Evolutionary conservation across 2,797 vertebrate species (phyloP), one percentile per base, ranked within the genome.

Genomic region (Tolypeutes matacus): DNA sequence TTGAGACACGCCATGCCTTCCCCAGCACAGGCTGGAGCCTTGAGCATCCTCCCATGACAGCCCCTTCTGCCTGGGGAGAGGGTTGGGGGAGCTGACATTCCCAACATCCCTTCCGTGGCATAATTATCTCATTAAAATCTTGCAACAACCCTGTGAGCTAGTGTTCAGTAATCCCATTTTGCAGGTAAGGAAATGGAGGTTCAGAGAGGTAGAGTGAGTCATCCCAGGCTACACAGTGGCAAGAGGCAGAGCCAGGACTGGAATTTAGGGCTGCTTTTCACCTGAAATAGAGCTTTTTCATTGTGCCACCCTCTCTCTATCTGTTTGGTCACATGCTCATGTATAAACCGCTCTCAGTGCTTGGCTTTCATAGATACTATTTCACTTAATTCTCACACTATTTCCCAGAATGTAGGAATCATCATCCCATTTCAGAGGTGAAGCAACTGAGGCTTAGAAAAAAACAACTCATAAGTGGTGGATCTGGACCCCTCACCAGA

Each of bases 371-470:
- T 1, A 78, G 51, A 25, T 25, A 10, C 3, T 3, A 1, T 58
- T 25, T 62, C n/a, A 3, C 58, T 75, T 36, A 34, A 58, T 31
- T 81, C 70, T 77, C 39, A 39, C 39, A 18, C 6, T 39, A 6
- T 42, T 27, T 34, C 27, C 27, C 20, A 67, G 81, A 58, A 21
- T 5, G 39, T 13, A 36, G 46, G 56, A 42, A 65, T 70, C 46
- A 76, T 18, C 64, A 73, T 42, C 51, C 64, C 58, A 75, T 46
- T 76, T 78, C 42, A 46, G n/a, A 87, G 83, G 72, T 42, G 65
- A 56, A 46, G 27, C 86, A 67, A 81, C n/a, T 3, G 60, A 92
- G 95, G 51, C 91, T 77, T 51, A 73, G 88, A 77, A 36, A 86
- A 62, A 64, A 36, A 67, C 31, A 49, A 4, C 65, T 83, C 7